phyloP scores from a whole-genome alignment of 2,888 invertebrate genomes.

The Agrotis segetum region DNA sequence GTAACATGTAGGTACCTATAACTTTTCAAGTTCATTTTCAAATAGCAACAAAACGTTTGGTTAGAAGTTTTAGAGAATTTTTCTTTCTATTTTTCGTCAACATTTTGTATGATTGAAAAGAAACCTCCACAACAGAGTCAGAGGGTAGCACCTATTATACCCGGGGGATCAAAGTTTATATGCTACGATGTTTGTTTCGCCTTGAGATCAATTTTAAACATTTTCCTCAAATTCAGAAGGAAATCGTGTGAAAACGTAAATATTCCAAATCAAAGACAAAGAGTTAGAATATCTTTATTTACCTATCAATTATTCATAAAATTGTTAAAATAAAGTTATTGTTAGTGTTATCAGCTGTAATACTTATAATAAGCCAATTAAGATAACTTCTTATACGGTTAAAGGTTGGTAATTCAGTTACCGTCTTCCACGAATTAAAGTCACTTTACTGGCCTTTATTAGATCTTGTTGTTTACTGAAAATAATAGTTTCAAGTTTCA shows the following conservation, averaged over 20 bases:
- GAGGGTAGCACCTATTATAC: conserved; percentile 43
- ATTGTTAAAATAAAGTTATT: no score
- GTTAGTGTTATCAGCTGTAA: not conserved
- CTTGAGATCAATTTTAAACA: conserved; percentile 22
- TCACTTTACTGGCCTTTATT: not conserved
- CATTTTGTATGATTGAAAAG: conserved; percentile 52
- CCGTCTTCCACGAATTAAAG: not conserved
- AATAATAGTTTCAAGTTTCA: conserved; percentile 7
- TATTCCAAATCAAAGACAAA: not conserved
- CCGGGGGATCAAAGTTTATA: conserved; percentile 47
- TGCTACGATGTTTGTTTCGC: conserved; percentile 31
- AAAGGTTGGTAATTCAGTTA: not conserved
- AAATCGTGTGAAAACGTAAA: not conserved
- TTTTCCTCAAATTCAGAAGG: conserved; percentile 17
- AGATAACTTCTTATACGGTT: not conserved
- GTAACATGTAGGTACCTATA: no score
- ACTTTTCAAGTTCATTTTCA: no score
- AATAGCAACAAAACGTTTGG: not conserved
- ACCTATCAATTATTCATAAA: no score
- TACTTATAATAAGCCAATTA: not conserved
- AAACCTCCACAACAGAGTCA: conserved; percentile 33
- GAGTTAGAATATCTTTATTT: not conserved
- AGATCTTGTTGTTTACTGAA: conserved; percentile 16
- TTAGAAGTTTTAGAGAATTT: not conserved
- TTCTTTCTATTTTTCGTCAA: no score